Base-by-base conservation (phyloP, 2,797 vertebrate species). In the Coregonus sp. region DNA sequence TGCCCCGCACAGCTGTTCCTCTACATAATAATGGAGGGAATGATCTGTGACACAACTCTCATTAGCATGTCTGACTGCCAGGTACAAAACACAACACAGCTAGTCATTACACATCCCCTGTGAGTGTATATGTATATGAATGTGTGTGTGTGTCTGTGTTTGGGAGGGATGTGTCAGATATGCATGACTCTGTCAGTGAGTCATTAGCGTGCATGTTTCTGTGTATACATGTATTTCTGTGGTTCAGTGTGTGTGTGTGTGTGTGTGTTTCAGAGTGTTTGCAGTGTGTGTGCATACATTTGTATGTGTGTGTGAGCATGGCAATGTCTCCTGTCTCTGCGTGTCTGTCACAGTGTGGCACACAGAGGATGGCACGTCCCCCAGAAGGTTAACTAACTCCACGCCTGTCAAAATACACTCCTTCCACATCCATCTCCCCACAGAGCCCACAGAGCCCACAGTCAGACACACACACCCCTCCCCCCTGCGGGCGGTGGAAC, bases 331-430 rank as follows among this genome's bases (percentile, higher is more conserved):
- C 47, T 6, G 31, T 51, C 40, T n/a, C 16, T 20, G 72, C 51
- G 51, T 15, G n/a, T 52, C 72, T 69, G 20, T 61, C 70, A 35
- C 52, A 67, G 72, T 33, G 47, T 16, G 29, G 74, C 35, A 54
- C 61, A 67, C 11, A 29, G 37, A 68, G 70, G 78, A 70, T 51
- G 33, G 52, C 35, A 25, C 50, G 52, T 76, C 70, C 51, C 74
- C 31, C 35, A 11, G 52, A 76, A 76, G 78, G 69, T 72, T 51
- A 59, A 61, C 74, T 70, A 66, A 70, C 35, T 47, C 18, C 74
- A 61, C 63, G 65, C 70, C 78, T 76, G 74, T 80, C 78, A 80
- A 52, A 80, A 80, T 75, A 70, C 51, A 4, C 59, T 73, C 71
- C 51, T 25, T 18, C 52, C 70, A 25, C 70, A 73, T 80, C 70